Percentiles rank a stretch among this genome's conserved stretches.
These are phyloP conservation scores for Phengaris alcon DNA, from an alignment of 2,888 invertebrate species.

Conservation along the genomic window DNA sequence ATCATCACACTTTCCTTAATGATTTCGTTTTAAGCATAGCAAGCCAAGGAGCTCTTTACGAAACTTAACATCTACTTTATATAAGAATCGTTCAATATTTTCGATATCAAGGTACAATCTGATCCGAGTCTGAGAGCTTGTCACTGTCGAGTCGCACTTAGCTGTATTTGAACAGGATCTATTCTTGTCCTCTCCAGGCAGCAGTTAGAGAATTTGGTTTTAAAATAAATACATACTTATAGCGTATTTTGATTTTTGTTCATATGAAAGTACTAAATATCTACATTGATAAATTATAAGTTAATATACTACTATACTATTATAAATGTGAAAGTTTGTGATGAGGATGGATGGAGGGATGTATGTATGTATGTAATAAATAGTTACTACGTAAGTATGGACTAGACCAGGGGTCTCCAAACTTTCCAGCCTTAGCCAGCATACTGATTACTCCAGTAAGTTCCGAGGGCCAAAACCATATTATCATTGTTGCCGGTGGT, in stretches of 20 bases:
- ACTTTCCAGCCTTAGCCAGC: no score
- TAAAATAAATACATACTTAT: background rate
- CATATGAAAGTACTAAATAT: no score
- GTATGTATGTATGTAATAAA: no score
- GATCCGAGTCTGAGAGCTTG: background rate
- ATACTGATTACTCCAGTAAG: no score
- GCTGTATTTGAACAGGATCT: conserved; percentile 18
- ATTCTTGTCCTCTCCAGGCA: background rate
- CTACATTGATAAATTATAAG: no score
- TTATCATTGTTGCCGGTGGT: no score
- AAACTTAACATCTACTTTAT: background rate
- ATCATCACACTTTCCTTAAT: background rate
- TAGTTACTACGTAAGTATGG: no score
- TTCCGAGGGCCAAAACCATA: no score
- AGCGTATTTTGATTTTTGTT: background rate
- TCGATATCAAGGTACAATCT: conserved; percentile 6
- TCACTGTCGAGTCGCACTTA: conserved; percentile 18
- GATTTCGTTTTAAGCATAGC: background rate
- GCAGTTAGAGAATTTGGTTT: background rate
- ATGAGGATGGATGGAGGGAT: no score
- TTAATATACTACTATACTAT: no score
- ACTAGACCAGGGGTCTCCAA: no score
- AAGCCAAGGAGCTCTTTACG: background rate
- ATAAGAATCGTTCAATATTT: background rate
- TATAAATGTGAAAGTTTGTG: no score